These are phyloP conservation scores for Oedothorax gibbosus DNA, from an alignment of 1,140 invertebrate species.

Conservation along the genomic window DNA sequence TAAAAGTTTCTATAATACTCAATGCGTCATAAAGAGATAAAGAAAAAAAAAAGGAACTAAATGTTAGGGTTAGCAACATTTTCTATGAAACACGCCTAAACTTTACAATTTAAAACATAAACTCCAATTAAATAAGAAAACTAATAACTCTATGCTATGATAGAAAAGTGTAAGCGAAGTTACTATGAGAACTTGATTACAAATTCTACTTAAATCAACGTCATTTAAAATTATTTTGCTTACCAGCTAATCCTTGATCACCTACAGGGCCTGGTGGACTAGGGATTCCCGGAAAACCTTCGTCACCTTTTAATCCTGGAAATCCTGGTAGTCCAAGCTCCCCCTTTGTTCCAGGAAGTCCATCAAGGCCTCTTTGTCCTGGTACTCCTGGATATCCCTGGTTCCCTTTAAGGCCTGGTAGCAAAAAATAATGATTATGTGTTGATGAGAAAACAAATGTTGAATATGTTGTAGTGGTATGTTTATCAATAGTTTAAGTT, in stretches of 20 bases:
- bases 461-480: slow-evolving; percentile 76
- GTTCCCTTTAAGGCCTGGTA: slow-evolving; percentile 70
- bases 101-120: too few species aligned
- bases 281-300: slow-evolving; percentile 59
- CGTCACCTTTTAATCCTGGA: slow-evolving; percentile 67
- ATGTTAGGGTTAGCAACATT: too few species aligned
- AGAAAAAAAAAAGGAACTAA: too few species aligned
- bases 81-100: too few species aligned
- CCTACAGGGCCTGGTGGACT: slow-evolving; percentile 63
- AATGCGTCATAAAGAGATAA: too few species aligned
- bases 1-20: too few species aligned
- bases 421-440: slow-evolving; percentile 64
- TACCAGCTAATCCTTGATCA: slow-evolving; percentile 67
- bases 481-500: slow-evolving; percentile 74
- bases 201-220: background rate
- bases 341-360: slow-evolving; percentile 76
- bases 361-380: slow-evolving; percentile 75
- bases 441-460: slow-evolving; percentile 74
- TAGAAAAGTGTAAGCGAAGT: too few species aligned
- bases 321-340: slow-evolving; percentile 70
- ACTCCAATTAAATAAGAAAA: too few species aligned
- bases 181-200: too few species aligned
- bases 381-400: slow-evolving; percentile 75
- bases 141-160: too few species aligned
- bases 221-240: background rate